These are phyloP conservation scores for Ianthella basta DNA, from an alignment of 37 sponge, comb jelly and placozoan genomes.

Conservation along the genomic window DNA sequence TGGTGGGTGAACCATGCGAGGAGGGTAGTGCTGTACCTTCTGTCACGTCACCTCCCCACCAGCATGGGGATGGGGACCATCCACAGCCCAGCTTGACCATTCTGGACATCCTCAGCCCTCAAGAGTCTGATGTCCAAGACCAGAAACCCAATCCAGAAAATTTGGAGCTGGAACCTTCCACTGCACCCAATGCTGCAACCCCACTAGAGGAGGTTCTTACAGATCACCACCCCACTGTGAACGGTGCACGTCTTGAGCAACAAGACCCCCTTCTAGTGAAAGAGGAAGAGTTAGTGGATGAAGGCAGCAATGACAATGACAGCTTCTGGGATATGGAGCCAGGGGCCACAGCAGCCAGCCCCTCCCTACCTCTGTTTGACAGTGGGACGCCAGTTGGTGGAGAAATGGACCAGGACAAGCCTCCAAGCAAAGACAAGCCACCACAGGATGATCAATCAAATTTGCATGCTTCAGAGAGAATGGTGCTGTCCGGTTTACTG, in stretches of 20 bases:
- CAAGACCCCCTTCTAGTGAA: no score
- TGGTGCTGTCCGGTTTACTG: background rate
- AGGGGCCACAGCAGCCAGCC: background rate
- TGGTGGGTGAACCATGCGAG: background rate
- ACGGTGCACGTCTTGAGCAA: no score
- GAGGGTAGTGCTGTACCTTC: background rate
- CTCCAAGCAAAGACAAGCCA: background rate
- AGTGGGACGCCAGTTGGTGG: background rate
- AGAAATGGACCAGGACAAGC: background rate
- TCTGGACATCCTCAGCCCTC: background rate
- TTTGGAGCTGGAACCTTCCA: no score
- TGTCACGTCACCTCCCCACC: background rate
- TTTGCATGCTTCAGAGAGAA: background rate
- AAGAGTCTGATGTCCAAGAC: background rate
- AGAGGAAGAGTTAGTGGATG: no score
- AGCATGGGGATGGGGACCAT: background rate
- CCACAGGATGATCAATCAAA: background rate
- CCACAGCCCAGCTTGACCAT: background rate
- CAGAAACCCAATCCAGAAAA: no score
- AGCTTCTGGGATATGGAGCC: constrained; percentile 10
- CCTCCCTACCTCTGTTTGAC: background rate
- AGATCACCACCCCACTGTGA: no score
- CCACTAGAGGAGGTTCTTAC: no score
- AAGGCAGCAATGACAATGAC: background rate
- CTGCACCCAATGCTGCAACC: no score